Evolutionary conservation across 2,797 vertebrate species (phyloP), one percentile per base, ranked within the genome.

Genomic region (Melopsittacus undulatus): DNA sequence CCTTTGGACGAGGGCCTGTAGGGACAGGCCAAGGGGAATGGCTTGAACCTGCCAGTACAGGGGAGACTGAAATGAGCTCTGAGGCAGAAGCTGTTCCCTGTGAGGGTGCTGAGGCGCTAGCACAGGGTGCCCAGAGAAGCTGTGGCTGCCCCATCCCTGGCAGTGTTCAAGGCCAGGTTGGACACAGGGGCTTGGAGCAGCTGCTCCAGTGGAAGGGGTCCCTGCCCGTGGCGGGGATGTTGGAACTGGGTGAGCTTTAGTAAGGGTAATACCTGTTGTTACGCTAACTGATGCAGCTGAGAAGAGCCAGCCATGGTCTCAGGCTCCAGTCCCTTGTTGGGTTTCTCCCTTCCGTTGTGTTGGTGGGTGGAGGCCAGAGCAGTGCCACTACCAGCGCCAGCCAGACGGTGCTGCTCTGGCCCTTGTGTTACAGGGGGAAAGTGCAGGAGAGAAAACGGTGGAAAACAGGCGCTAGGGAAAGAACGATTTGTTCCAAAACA

Each of bases 401-500:
- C 83, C 98, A 97, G 97, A 96, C 89, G 97, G 97, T 95, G 98
- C 95, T 97, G 95, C 97, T 96, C 91, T 91, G 97, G 96, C 87
- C 94, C 83, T 72, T 74, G 92, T 12, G 26, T 90, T 89, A 20
- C 1, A 36, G 75, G 59, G 59, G 83, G 83, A 68, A 76, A 76
- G 63, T 40, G 77, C 80, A 46, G 54, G 79, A 87, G 92, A 94
- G 89, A 95, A 94, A 95, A 66, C 78, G 70, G 94, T 90, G 92
- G 91, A 96, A 97, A 97, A 96, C 95, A 93, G 95, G 96, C 93
- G 19, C 95, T 91, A 90, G 93, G 95, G 96, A 97, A 95, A 92
- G 97, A 97, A 97, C 91, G 91, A 95, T 97, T 97, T 97, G 97
- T 98, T 98, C 97, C 97, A 97, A 98, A 98, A 97, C 97, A 97